Percentiles rank a stretch among this genome's conserved stretches.
Conservation (phyloP, 2,113 vertebrate genomes). For the Oryzias woworae region DNA sequence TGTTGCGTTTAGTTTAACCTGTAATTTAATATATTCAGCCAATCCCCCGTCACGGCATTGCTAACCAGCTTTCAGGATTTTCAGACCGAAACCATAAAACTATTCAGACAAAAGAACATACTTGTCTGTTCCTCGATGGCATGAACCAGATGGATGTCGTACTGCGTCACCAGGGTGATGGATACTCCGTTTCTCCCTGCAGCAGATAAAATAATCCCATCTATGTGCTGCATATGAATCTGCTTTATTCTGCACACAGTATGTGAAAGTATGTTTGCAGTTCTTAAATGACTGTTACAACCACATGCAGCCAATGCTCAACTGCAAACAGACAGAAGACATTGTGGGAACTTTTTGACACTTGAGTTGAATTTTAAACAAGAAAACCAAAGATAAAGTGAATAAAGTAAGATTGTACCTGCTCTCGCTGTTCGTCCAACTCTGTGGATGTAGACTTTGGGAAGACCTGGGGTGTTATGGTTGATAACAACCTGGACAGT, state of each 20-base stretch:
- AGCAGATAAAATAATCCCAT: not conserved
- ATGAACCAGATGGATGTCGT: slow-evolving; percentile 93
- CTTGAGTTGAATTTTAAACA: no score
- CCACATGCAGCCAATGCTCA: no score
- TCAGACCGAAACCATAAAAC: not conserved
- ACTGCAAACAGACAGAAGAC: no score
- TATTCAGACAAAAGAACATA: slow-evolving; percentile 70
- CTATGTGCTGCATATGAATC: not conserved
- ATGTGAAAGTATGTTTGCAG: no score
- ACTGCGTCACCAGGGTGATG: slow-evolving; percentile 94
- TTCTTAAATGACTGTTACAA: no score
- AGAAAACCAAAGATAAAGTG: no score
- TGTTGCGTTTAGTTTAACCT: no score
- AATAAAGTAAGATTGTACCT: slow-evolving; percentile 68
- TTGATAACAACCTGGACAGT: slow-evolving; percentile 94
- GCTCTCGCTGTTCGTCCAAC: slow-evolving; percentile 93
- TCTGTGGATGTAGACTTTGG: slow-evolving; percentile 94
- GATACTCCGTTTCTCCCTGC: slow-evolving; percentile 88
- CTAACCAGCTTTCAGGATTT: not conserved
- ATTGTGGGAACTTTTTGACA: no score
- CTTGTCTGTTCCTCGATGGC: slow-evolving; percentile 89
- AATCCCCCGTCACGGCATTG: not conserved
- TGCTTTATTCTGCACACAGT: not conserved
- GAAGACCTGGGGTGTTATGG: slow-evolving; percentile 93
- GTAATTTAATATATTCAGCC: no score